Evolutionary conservation across 1,140 invertebrate species (phyloP).

Genomic region (Drosophila ananassae): DNA sequence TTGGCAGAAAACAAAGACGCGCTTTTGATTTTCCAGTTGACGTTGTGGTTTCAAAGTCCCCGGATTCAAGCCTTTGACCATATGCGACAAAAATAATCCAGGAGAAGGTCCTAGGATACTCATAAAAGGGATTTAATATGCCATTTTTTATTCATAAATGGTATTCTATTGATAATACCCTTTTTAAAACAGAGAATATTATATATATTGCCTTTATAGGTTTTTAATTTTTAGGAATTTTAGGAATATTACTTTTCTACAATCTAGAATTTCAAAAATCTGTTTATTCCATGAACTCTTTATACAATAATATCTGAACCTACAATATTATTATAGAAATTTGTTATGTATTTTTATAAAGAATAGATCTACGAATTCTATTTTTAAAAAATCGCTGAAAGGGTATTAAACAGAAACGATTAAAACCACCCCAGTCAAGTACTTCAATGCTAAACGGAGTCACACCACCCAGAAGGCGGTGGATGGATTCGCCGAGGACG

Average conservation of each 20-base stretch:
- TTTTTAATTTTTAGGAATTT: neutral
- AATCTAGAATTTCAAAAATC: too few relatives aligned
- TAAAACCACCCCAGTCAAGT: constrained; percentile 32
- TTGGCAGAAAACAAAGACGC: constrained; percentile 52
- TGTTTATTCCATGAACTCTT: too few relatives aligned
- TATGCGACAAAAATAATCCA: constrained; percentile 63
- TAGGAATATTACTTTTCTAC: neutral
- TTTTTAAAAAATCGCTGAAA: neutral
- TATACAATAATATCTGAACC: too few relatives aligned
- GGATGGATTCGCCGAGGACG: constrained; percentile 43
- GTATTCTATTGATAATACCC: constrained; percentile 3
- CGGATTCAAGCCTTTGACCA: constrained; percentile 64
- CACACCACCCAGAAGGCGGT: constrained; percentile 40
- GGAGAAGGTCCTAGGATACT: neutral
- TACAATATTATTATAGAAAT: too few relatives aligned
- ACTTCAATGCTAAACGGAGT: constrained; percentile 13
- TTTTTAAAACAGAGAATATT: neutral
- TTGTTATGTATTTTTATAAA: too few relatives aligned
- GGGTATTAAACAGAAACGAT: constrained; percentile 31
- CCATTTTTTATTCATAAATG: constrained; percentile 4
- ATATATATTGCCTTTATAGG: neutral
- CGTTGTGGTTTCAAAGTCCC: constrained; percentile 61
- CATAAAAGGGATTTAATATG: constrained; percentile 11
- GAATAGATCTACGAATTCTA: neutral
- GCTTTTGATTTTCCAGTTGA: constrained; percentile 77